These are phyloP conservation scores for Virgularia gustaviana DNA, from an alignment of 92 coral and sea anemone genomes.

Conservation along the genomic window DNA sequence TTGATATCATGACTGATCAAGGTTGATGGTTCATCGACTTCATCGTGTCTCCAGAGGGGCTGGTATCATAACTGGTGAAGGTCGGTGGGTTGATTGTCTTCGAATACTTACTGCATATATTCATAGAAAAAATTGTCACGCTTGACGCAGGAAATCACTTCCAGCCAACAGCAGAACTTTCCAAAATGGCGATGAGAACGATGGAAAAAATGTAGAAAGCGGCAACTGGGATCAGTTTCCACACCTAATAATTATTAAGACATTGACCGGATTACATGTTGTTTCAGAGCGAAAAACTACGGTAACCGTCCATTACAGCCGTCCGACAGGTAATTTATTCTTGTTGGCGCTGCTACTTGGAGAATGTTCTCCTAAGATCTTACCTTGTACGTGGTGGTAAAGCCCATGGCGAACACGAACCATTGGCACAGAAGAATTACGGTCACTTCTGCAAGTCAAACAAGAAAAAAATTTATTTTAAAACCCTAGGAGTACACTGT, in stretches of 20 bases:
- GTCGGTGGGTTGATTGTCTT: neutral
- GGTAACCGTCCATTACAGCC: neutral
- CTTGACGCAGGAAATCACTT: constrained; percentile 27
- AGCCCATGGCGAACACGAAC: constrained; percentile 76
- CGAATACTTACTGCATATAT: neutral
- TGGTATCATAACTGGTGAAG: neutral
- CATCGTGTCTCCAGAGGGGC: neutral
- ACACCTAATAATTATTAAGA: constrained; percentile 51
- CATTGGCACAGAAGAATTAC: constrained; percentile 87
- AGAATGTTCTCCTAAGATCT: too few species aligned
- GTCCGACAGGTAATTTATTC: neutral
- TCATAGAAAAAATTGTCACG: neutral
- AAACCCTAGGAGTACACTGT: neutral
- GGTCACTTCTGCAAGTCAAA: constrained; percentile 70
- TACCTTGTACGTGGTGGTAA: constrained; percentile 92
- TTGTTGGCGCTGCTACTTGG: too few species aligned
- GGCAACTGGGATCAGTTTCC: constrained; percentile 73
- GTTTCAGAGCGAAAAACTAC: neutral
- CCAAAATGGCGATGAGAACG: constrained; percentile 81
- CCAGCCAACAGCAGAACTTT: constrained; percentile 86
- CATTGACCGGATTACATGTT: neutral
- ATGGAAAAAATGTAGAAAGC: constrained; percentile 73
- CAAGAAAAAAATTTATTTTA: neutral
- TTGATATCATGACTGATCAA: too few species aligned
- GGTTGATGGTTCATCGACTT: constrained; percentile 1